Percentiles rank a stretch among this genome's conserved stretches.
Conservation (phyloP, 92 coral and sea anemone genomes). For the Bergia sp. region DNA sequence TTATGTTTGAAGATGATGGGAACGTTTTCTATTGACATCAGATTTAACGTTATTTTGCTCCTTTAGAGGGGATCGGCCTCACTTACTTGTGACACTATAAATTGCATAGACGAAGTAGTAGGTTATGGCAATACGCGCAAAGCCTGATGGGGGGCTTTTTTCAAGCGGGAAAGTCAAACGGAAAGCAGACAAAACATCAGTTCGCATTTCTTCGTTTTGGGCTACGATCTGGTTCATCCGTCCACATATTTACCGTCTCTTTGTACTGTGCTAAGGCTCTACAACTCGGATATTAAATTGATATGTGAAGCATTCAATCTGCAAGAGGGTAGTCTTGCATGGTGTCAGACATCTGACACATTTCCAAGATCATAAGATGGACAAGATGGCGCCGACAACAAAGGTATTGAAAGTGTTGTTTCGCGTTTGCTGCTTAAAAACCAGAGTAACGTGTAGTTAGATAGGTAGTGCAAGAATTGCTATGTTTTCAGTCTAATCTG, state of each 20-base stretch:
- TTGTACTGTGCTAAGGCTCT: background rate
- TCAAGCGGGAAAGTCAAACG: conserved; percentile 41
- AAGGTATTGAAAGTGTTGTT: background rate
- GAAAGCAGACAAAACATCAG: conserved; percentile 14
- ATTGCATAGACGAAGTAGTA: background rate
- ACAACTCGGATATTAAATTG: background rate
- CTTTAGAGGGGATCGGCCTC: no score
- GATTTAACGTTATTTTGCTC: no score
- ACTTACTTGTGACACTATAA: background rate
- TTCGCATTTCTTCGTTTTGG: background rate
- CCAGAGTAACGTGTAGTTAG: background rate
- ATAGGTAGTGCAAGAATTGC: background rate
- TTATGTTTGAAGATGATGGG: no score
- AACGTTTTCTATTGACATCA: no score
- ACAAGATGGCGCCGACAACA: conserved; percentile 28
- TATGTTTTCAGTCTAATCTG: background rate
- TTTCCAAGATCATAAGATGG: background rate
- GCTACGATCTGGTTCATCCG: background rate
- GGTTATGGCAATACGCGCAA: background rate
- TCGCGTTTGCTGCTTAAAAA: background rate
- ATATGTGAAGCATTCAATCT: background rate
- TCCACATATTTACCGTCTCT: background rate
- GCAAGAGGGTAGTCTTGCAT: background rate
- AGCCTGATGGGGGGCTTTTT: conserved; percentile 14
- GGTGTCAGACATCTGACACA: conserved; percentile 11